Conservation (phyloP, 2,113 vertebrate genomes). For the Ceyx melanurus region DNA sequence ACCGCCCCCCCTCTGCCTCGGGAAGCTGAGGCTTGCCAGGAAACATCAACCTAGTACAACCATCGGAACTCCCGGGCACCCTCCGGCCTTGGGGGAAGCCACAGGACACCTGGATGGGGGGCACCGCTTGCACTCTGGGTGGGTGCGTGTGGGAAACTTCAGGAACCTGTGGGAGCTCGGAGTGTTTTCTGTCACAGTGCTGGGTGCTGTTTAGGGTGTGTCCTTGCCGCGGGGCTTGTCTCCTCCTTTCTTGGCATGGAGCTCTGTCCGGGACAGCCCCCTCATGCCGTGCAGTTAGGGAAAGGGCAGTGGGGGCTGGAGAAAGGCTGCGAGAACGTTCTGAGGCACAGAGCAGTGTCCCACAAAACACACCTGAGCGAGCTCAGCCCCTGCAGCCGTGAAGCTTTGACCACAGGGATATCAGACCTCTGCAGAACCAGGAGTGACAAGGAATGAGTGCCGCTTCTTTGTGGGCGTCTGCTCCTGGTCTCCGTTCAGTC, state of each 20-base stretch:
- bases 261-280: too few relatives aligned
- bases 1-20: neutral
- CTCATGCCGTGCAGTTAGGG: accelerated
- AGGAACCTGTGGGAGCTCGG: accelerated
- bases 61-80: accelerated
- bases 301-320: neutral
- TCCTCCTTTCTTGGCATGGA: neutral
- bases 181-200: accelerated
- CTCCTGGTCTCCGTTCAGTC: accelerated
- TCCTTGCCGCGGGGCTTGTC: neutral
- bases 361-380: neutral
- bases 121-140: accelerated
- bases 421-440: neutral
- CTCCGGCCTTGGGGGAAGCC: neutral
- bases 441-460: accelerated
- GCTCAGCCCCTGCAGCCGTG: neutral
- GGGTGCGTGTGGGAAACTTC: accelerated
- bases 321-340: neutral
- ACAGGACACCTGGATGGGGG: too few relatives aligned
- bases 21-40: too few relatives aligned
- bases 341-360: accelerated
- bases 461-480: too few relatives aligned
- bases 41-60: accelerated
- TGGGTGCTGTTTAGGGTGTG: neutral
- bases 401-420: accelerated